Percentiles rank a stretch among this genome's conserved stretches.
These are phyloP conservation scores for Arenaria interpres DNA, from an alignment of 2,113 vertebrate species.

Conservation along the genomic window DNA sequence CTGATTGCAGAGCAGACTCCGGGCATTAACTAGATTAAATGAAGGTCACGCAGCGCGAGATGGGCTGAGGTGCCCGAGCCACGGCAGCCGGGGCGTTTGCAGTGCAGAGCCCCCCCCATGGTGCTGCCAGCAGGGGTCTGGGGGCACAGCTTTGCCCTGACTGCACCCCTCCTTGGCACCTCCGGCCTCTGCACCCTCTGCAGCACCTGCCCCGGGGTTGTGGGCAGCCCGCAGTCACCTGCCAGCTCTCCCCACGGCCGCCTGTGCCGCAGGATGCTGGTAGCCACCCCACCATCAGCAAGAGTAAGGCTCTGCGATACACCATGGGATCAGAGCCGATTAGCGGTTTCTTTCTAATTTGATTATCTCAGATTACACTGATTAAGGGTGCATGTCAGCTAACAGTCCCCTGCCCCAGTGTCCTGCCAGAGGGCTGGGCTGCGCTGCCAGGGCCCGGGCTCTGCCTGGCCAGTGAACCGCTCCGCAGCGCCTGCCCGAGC, in stretches of 20 bases:
- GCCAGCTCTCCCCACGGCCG: fast-evolving
- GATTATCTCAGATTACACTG: conserved; percentile 54
- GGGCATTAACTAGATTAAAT: conserved; percentile 35
- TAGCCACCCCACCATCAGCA: neutral
- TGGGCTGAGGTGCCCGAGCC: neutral
- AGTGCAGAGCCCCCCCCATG: fast-evolving
- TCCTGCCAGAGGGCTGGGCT: neutral
- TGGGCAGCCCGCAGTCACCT: fast-evolving
- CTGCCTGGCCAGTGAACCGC: fast-evolving
- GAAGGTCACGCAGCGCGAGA: neutral
- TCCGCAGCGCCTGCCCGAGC: fast-evolving
- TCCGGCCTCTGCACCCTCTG: neutral
- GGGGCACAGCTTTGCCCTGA: neutral
- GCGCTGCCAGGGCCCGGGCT: fast-evolving
- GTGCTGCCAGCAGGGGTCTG: fast-evolving
- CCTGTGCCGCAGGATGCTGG: neutral
- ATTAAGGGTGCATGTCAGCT: neutral
- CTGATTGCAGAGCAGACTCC: conserved; percentile 14
- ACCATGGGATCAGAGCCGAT: neutral
- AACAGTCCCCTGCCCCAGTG: neutral
- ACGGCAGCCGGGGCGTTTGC: fast-evolving
- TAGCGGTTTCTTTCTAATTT: conserved; percentile 53
- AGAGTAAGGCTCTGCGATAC: neutral
- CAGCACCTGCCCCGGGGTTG: neutral
- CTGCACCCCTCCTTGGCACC: neutral